A percentile compares a stretch with the other conserved stretches of the same genome.
These are phyloP conservation scores for Hippopotamyrus pictus DNA, from an alignment of 2,797 vertebrate genomes.

Conservation along the genomic window DNA sequence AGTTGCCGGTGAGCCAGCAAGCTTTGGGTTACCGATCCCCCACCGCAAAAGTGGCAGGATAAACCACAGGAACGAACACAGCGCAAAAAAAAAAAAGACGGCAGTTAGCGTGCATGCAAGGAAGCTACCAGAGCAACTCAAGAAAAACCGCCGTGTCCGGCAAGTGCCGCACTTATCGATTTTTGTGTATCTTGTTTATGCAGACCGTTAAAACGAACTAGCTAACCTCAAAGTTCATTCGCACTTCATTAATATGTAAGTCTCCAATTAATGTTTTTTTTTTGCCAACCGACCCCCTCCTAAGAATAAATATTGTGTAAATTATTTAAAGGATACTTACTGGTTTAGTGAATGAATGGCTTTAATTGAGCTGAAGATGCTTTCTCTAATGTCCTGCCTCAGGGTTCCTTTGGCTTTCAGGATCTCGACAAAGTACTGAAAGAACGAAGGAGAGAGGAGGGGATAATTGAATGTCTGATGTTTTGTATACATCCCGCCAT, in stretches of 20 bases:
- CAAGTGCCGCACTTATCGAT: constrained; percentile 33
- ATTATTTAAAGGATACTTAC: constrained; percentile 83
- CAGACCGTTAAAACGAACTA: constrained; percentile 47
- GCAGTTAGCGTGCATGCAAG: constrained; percentile 20
- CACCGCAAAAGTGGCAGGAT: background rate
- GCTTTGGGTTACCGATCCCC: background rate
- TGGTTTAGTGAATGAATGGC: constrained; percentile 75
- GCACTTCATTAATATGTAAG: constrained; percentile 52
- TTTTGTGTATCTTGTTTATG: constrained; percentile 33
- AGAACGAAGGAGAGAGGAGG: constrained; percentile 27
- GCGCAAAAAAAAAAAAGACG: background rate
- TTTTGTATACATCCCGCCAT: constrained; percentile 28
- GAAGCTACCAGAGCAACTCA: constrained; percentile 25
- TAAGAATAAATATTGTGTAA: constrained; percentile 56
- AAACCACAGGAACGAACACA: background rate
- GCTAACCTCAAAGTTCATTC: constrained; percentile 55
- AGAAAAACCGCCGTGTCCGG: background rate
- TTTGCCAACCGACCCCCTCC: constrained; percentile 17
- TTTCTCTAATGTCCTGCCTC: constrained; percentile 66
- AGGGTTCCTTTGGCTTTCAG: constrained; percentile 85
- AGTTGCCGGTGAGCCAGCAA: background rate
- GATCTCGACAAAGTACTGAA: constrained; percentile 84
- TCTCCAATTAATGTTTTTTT: constrained; percentile 50
- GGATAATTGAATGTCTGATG: constrained; percentile 11
- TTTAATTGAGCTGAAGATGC: constrained; percentile 82